These are phyloP conservation scores for Intellagama lesueurii DNA, from an alignment of 2,797 vertebrate species.

Conservation along the genomic window DNA sequence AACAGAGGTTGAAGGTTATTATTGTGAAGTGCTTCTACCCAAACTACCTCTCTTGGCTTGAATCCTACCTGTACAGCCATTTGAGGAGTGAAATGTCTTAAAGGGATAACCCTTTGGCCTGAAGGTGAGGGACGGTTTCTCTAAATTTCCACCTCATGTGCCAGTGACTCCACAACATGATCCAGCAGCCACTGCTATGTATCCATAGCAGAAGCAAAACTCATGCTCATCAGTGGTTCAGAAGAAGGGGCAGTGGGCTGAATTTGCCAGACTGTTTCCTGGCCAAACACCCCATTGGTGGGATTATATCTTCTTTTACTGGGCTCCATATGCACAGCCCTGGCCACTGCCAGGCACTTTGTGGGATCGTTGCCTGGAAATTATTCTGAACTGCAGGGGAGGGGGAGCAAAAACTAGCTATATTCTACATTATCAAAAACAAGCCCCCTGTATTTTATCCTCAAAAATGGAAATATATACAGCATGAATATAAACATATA, in stretches of 20 bases:
- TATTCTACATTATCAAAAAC: neutral
- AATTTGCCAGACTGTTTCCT: neutral
- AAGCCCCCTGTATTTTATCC: neutral
- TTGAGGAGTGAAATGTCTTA: neutral
- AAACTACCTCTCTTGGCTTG: neutral
- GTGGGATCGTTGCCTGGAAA: neutral
- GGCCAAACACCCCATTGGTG: neutral
- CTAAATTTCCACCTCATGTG: neutral
- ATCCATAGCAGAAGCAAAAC: neutral
- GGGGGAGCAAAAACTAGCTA: neutral
- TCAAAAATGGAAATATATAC: neutral
- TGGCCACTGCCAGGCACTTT: neutral
- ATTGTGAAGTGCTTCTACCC: neutral
- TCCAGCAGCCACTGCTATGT: neutral
- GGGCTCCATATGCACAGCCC: neutral
- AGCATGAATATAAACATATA: neutral
- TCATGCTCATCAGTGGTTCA: neutral
- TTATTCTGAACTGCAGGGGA: neutral
- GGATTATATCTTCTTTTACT: conserved; percentile 4
- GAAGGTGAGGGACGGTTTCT: neutral
- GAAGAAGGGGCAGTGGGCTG: neutral
- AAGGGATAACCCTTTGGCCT: neutral
- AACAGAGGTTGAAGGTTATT: too few relatives aligned
- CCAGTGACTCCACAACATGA: neutral
- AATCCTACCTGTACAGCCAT: neutral